Evolutionary conservation across 1,140 invertebrate genomes (phyloP).

Genomic region (Ylistrum balloti): DNA sequence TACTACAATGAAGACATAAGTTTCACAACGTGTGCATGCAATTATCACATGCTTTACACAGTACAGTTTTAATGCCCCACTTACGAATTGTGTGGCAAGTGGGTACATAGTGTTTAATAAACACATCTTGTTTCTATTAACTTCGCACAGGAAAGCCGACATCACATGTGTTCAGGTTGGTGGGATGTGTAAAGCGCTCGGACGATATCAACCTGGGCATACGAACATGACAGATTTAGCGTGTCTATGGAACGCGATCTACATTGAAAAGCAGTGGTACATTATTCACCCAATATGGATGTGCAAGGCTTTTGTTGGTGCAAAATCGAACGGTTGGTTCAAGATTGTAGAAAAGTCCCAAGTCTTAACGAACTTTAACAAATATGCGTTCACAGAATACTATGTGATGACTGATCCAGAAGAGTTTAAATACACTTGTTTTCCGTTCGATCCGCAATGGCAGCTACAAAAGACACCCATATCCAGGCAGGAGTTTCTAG

Average conservation of each 20-base stretch:
- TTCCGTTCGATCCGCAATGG: conserved; percentile 54
- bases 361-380: not conserved
- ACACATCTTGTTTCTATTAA: no score
- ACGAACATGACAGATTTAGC: conserved; percentile 95
- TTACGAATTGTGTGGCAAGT: no score
- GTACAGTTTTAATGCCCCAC: no score
- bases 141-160: conserved; percentile 92
- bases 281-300: conserved; percentile 64
- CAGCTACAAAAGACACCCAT: conserved; percentile 49
- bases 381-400: conserved; percentile 47
- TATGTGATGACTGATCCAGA: conserved; percentile 59
- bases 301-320: conserved; percentile 47
- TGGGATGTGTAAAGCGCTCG: conserved; percentile 98
- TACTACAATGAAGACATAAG: no score
- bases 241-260: conserved; percentile 64
- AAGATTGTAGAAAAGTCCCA: not conserved
- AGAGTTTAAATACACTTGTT: conserved; percentile 58
- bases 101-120: no score
- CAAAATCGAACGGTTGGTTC: conserved; percentile 44
- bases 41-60: no score
- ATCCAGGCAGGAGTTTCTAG: conserved; percentile 45
- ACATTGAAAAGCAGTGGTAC: conserved; percentile 63
- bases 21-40: no score
- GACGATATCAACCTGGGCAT: conserved; percentile 96
- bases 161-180: conserved; percentile 98